Percentiles rank a stretch among this genome's conserved stretches.
phyloP scores from a whole-genome alignment of 2,797 vertebrate species.

The Pempheris klunzingeri region DNA sequence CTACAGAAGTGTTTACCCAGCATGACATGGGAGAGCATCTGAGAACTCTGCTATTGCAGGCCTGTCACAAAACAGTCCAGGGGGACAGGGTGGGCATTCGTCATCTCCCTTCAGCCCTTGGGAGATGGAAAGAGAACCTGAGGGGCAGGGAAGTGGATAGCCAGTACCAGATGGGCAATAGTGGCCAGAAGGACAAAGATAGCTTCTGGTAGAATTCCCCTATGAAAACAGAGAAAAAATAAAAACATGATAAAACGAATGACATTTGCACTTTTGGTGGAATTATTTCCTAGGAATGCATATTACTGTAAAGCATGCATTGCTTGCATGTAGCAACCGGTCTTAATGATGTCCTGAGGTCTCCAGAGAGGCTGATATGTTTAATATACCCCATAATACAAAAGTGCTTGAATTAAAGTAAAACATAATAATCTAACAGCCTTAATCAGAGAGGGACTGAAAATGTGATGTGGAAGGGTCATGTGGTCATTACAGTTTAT shows the following conservation, averaged over 20 bases:
- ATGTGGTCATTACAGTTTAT: neutral
- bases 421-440: neutral
- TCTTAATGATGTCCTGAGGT: neutral
- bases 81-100: slow-evolving; percentile 89
- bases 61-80: slow-evolving; percentile 88
- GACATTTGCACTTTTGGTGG: neutral
- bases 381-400: neutral
- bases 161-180: slow-evolving; percentile 89
- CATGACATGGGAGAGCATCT: slow-evolving; percentile 84
- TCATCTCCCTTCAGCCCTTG: slow-evolving; percentile 82
- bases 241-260: neutral
- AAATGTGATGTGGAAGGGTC: neutral
- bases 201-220: slow-evolving; percentile 84
- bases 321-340: neutral
- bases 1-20: slow-evolving; percentile 84
- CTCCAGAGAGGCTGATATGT: neutral
- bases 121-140: slow-evolving; percentile 87
- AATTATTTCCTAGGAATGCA: neutral
- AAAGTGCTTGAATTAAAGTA: neutral
- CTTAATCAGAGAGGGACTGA: neutral
- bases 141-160: slow-evolving; percentile 88
- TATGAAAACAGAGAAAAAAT: slow-evolving; percentile 57
- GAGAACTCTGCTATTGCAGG: slow-evolving; percentile 82
- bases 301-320: neutral
- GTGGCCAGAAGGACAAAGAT: slow-evolving; percentile 89